Conservation (phyloP, 2,888 invertebrate genomes). For the Pilophorus perplexus region DNA sequence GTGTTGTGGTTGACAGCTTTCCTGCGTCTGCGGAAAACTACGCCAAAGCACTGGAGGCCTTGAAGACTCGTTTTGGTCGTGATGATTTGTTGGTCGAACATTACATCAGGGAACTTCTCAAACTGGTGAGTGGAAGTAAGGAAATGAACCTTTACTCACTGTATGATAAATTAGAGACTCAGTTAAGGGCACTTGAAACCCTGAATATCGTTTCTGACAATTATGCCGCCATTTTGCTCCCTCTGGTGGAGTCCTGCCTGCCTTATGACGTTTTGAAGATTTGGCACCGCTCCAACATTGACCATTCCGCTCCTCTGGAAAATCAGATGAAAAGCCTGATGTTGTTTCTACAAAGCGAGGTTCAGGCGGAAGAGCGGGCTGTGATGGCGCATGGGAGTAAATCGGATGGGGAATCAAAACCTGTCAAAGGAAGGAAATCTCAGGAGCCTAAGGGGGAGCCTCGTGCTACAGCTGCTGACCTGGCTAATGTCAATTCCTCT, state of each 20-base stretch:
- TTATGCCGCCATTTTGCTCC: conserved; percentile 13
- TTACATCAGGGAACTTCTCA: neutral
- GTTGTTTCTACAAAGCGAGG: conserved; percentile 23
- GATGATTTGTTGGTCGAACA: neutral
- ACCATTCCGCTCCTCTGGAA: neutral
- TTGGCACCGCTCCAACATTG: conserved; percentile 7
- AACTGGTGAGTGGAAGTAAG: neutral
- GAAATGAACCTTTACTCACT: neutral
- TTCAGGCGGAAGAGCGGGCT: conserved; percentile 20
- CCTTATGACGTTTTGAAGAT: neutral
- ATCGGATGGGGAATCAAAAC: neutral
- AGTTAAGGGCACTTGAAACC: conserved; percentile 13
- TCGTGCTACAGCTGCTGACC: neutral
- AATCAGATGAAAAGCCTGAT: conserved; percentile 5
- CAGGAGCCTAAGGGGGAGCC: neutral
- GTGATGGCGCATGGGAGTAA: neutral
- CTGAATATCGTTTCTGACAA: conserved; percentile 1
- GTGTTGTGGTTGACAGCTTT: too few relatives aligned
- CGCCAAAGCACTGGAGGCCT: too few relatives aligned
- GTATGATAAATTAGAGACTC: conserved; percentile 2
- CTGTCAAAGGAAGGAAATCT: neutral
- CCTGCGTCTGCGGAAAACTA: too few relatives aligned
- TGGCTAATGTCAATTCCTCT: neutral
- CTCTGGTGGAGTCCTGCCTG: conserved; percentile 1
- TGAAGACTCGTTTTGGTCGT: too few relatives aligned